phyloP scores from a whole-genome alignment of 1,140 invertebrate genomes.

The Ladona fulva region DNA sequence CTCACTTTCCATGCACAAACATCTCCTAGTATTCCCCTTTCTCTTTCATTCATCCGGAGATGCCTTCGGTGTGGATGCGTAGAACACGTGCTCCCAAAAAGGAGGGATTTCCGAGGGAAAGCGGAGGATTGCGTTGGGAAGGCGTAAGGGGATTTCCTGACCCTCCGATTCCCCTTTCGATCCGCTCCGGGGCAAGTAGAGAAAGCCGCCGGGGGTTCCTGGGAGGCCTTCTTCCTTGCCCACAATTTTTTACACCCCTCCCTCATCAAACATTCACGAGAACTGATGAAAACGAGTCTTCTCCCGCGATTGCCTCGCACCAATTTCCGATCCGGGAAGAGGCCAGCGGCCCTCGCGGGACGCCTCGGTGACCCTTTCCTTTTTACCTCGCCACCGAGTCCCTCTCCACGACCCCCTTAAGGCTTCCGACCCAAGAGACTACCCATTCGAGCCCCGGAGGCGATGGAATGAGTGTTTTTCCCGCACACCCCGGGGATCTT shows the following conservation, averaged over 20 bases:
- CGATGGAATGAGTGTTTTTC: not conserved
- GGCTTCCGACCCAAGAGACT: not conserved
- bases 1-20: too few relatives aligned
- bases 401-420: not conserved
- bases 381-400: not conserved
- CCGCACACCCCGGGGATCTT: not conserved
- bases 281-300: conserved; percentile 1
- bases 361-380: not conserved
- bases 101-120: not conserved
- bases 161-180: not conserved
- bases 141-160: not conserved
- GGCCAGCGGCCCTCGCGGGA: not conserved
- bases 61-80: too few relatives aligned
- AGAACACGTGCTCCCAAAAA: not conserved
- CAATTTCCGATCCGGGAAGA: not conserved
- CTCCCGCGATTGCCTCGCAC: not conserved
- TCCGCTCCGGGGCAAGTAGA: not conserved
- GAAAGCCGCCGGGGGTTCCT: not conserved
- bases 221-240: not conserved
- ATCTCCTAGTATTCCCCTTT: too few relatives aligned
- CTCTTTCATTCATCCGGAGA: too few relatives aligned
- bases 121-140: not conserved
- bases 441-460: not conserved
- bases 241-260: not conserved
- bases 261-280: not conserved